Evolutionary conservation across 2,888 invertebrate species (phyloP).

Genomic region (Eubasilissa splendida): DNA sequence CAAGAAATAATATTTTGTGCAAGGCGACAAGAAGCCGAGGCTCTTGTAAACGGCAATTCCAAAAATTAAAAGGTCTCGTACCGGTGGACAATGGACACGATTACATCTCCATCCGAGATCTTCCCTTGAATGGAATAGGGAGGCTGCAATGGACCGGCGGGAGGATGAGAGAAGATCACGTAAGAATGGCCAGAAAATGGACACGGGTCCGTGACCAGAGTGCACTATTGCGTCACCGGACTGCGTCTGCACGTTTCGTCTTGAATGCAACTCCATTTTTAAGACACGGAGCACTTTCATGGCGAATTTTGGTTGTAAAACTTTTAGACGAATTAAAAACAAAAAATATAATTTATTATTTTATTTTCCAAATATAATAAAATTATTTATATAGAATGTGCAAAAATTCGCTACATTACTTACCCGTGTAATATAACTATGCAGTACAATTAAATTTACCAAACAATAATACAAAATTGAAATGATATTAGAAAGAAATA

Average conservation of each 20-base stretch:
- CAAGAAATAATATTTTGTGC: too few relatives aligned
- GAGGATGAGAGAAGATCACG: constrained; percentile 27
- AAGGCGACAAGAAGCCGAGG: not conserved
- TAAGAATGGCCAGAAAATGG: constrained; percentile 39
- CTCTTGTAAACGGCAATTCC: constrained; percentile 6
- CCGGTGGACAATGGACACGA: constrained; percentile 25
- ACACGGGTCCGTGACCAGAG: constrained; percentile 33
- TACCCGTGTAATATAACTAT: too few relatives aligned
- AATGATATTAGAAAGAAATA: too few relatives aligned
- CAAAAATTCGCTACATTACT: too few relatives aligned
- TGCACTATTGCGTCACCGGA: constrained; percentile 20
- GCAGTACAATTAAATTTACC: too few relatives aligned
- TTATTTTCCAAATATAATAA: not conserved
- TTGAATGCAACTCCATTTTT: not conserved
- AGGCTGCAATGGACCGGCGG: not conserved
- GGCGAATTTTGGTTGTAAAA: constrained; percentile 3
- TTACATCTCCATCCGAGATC: constrained; percentile 26
- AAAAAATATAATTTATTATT: not conserved
- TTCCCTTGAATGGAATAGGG: constrained; percentile 3
- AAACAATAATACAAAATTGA: too few relatives aligned
- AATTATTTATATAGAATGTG: too few relatives aligned
- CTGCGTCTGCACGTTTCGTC: constrained; percentile 8
- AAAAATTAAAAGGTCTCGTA: constrained; percentile 19
- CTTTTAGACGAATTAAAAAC: not conserved
- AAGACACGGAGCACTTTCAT: not conserved